phyloP scores from a whole-genome alignment of 2,888 invertebrate genomes.

The Aleiodes alternator region DNA sequence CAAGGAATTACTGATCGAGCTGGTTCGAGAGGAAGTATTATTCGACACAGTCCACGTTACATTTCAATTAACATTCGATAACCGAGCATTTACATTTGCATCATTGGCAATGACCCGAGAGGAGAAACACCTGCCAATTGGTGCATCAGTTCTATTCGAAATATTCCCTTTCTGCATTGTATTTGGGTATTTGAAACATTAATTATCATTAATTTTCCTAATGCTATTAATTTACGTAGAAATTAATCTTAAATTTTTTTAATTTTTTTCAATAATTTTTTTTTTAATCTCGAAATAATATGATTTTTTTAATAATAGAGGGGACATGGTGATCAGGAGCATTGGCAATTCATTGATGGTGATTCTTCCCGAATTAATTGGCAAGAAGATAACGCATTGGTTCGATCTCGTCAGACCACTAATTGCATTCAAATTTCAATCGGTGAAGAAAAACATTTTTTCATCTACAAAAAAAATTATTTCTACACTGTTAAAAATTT shows the following conservation, averaged over 20 bases:
- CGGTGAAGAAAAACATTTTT: slow-evolving; percentile 80
- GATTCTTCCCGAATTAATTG: slow-evolving; percentile 90
- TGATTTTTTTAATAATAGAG: slow-evolving; percentile 76
- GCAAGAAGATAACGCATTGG: slow-evolving; percentile 93
- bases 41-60: slow-evolving; percentile 96
- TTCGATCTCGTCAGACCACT: slow-evolving; percentile 94
- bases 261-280: too few species aligned
- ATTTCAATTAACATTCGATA: slow-evolving; percentile 95
- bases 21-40: slow-evolving; percentile 89
- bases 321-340: slow-evolving; percentile 91
- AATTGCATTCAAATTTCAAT: slow-evolving; percentile 95
- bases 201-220: neutral
- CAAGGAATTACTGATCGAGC: slow-evolving; percentile 94
- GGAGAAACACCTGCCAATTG: slow-evolving; percentile 92
- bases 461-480: too few species aligned
- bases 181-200: slow-evolving; percentile 82
- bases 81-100: slow-evolving; percentile 90
- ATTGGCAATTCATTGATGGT: slow-evolving; percentile 94
- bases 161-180: slow-evolving; percentile 99
- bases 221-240: neutral
- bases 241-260: too few species aligned
- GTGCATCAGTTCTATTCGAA: slow-evolving; percentile 93
- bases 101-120: slow-evolving; percentile 90
- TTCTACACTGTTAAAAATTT: too few species aligned
- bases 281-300: neutral